Evolutionary conservation across 2,113 vertebrate species (phyloP).

Genomic region (Erythrocercus mccallii): DNA sequence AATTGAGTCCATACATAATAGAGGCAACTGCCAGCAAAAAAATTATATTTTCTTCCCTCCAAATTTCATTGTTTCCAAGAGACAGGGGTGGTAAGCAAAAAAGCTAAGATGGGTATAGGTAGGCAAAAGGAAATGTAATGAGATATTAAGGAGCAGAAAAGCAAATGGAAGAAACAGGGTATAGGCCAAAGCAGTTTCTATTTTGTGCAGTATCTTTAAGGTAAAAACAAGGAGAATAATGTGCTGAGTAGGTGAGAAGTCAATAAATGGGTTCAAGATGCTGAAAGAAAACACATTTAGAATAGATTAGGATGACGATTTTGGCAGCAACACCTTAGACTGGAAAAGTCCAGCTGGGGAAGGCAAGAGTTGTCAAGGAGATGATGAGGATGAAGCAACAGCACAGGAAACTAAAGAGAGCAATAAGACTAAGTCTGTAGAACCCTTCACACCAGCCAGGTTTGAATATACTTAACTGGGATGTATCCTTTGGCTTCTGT

Average conservation of each 20-base stretch:
- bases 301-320: not conserved
- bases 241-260: not conserved
- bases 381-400: not conserved
- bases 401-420: not conserved
- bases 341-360: not conserved
- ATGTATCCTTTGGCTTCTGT: not conserved
- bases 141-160: not conserved
- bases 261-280: slow-evolving; percentile 4
- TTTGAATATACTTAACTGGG: not conserved
- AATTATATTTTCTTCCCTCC: not conserved
- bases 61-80: not conserved
- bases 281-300: slow-evolving; percentile 8
- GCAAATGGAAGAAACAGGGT: not conserved
- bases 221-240: not conserved
- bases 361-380: not conserved
- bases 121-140: not conserved
- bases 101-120: not conserved
- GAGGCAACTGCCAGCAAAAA: not conserved
- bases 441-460: not conserved
- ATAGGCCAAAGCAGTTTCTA: not conserved
- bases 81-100: not conserved
- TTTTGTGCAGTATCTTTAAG: not conserved
- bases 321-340: not conserved
- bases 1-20: not conserved
- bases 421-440: not conserved